Evolutionary conservation across 2,113 vertebrate species (phyloP).

Genomic region (Lipotes vexillifer): DNA sequence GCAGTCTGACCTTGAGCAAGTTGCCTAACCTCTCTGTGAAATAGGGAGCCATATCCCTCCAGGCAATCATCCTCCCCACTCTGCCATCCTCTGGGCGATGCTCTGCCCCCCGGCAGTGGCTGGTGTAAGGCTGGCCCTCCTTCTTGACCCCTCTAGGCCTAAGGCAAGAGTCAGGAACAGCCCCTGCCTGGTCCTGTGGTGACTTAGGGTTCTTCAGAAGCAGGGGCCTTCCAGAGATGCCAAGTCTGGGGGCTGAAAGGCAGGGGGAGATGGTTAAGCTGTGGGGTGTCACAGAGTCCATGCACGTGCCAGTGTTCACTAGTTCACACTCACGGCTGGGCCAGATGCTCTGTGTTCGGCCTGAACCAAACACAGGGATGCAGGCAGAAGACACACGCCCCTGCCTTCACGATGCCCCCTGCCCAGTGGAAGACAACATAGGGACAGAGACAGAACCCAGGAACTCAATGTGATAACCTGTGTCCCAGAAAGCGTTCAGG

Average conservation of each 20-base stretch:
- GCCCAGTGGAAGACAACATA: neutral
- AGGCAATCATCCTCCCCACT: neutral
- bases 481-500: neutral
- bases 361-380: neutral
- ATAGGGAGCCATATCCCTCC: rapidly evolving
- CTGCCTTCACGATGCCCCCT: neutral
- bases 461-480: neutral
- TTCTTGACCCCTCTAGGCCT: neutral
- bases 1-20: neutral
- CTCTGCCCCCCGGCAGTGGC: neutral
- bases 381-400: neutral
- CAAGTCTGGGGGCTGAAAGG: neutral
- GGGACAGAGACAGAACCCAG: too few species aligned
- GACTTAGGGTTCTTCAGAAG: neutral
- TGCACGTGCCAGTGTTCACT: too few species aligned
- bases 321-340: neutral
- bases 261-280: neutral
- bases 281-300: neutral
- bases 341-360: neutral
- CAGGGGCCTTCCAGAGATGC: neutral
- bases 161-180: neutral
- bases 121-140: neutral
- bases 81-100: neutral
- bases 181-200: neutral
- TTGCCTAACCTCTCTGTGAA: neutral